Evolutionary conservation across 1,140 invertebrate genomes (phyloP), one percentile per base, ranked within the genome.

Genomic region (Euglossa dilemma): DNA sequence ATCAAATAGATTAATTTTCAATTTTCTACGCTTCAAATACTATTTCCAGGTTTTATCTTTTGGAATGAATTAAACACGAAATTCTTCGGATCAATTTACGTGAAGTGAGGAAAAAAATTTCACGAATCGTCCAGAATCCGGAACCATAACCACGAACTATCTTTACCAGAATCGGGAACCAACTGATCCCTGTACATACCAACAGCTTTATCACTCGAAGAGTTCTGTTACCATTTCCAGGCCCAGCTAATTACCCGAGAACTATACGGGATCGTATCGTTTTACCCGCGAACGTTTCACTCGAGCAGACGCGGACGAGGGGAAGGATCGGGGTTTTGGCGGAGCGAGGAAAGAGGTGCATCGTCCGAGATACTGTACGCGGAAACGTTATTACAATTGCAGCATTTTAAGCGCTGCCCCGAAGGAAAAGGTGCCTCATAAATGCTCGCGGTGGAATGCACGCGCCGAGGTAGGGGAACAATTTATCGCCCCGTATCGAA

Each of bases 401-500:
- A 36, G 63, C 57, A 14, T 82, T 71, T 79, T 45, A 83, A 84
- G 52, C 67, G 20, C 18, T 16, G 43, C 28, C 79, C 54, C 64
- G 47, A 18, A 47, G 83, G 78, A 18, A 83, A 75, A 70, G 47
- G 80, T 70, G 12, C 45, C 84, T 85, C 80, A 77, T 83, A 83
- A 83, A 85, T 69, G 84, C 66, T 69, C 61, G 11, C n/a, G 14
- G 47, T 61, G 83, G 83, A 84, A 84, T 84, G 83, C 71, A 71
- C 61, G n/a, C n/a, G 77, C 61, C 52, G 20, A 75, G 52, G 77
- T 67, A 69, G 71, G 43, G 70, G 83, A 71, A 84, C 77, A 85
- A 89, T 90, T 87, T 85, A 90, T 88, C 81, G 90, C 79, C 85
- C 57, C 72, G 85, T 74, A 87, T 90, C 72, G 80, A 82, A 89